These are phyloP conservation scores for Falco punctatus DNA, from an alignment of 2,113 vertebrate genomes.

Conservation along the genomic window DNA sequence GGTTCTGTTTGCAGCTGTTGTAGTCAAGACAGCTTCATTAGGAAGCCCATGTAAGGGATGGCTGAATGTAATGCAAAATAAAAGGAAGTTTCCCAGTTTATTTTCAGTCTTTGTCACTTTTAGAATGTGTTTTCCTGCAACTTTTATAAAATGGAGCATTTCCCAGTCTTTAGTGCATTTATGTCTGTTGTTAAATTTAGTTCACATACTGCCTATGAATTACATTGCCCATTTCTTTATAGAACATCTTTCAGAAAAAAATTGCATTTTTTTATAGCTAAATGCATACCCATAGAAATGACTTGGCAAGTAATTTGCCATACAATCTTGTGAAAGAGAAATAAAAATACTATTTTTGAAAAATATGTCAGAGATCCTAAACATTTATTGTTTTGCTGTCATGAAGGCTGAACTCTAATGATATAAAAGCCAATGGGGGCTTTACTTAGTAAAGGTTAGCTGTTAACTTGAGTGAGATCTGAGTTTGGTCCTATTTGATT, in stretches of 20 bases:
- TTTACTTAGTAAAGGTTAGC: not conserved
- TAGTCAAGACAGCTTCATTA: not conserved
- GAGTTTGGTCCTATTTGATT: not conserved
- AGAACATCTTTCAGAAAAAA: not conserved
- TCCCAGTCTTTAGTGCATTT: not conserved
- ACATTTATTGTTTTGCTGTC: not conserved
- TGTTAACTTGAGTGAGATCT: not conserved
- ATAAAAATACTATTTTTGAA: not conserved
- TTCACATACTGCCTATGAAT: not conserved
- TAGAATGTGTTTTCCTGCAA: not conserved
- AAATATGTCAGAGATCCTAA: not conserved
- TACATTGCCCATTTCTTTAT: not conserved
- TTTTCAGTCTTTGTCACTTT: not conserved
- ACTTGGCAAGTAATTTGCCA: not conserved
- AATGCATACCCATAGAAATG: not conserved
- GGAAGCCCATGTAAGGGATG: not conserved
- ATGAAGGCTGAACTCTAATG: not conserved
- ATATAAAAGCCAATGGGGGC: not conserved
- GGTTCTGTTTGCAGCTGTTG: conserved; percentile 12
- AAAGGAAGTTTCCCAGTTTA: not conserved
- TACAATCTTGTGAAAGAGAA: not conserved
- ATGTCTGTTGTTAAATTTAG: not conserved
- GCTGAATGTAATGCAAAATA: not conserved
- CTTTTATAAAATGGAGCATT: not conserved
- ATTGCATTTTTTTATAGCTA: not conserved